phyloP scores from a whole-genome alignment of 1,140 invertebrate species.

The Leptestheria dahalacensis region DNA sequence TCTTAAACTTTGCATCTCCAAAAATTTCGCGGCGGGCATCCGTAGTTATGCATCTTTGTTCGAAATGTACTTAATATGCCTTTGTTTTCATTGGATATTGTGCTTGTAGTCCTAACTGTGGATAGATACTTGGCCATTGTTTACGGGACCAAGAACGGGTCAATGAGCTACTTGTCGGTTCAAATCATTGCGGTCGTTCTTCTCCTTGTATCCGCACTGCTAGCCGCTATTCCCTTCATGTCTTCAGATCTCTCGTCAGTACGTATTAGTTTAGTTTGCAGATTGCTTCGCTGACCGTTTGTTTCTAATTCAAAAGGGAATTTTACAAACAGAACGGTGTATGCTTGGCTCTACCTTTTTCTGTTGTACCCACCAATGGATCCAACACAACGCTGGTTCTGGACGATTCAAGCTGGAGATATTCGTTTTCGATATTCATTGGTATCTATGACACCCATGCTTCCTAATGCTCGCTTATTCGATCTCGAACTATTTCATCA shows the following conservation, averaged over 20 bases:
- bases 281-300: too few relatives aligned
- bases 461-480: too few relatives aligned
- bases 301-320: not conserved
- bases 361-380: not conserved
- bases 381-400: not conserved
- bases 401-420: constrained; percentile 31
- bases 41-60: too few relatives aligned
- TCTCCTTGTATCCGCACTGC: not conserved
- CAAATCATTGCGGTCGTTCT: not conserved
- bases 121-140: not conserved
- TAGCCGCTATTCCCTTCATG: not conserved
- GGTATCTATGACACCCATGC: too few relatives aligned
- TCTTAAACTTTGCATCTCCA: not conserved
- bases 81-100: too few relatives aligned
- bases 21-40: too few relatives aligned
- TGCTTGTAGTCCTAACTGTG: not conserved
- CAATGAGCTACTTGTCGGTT: not conserved
- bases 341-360: not conserved
- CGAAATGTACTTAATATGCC: too few relatives aligned
- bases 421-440: constrained; percentile 40
- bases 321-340: not conserved
- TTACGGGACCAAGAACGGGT: not conserved
- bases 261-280: too few relatives aligned
- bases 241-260: too few relatives aligned
- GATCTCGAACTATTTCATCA: too few relatives aligned